Evolutionary conservation across 2,797 vertebrate genomes (phyloP).

Genomic region (Clamator glandarius): DNA sequence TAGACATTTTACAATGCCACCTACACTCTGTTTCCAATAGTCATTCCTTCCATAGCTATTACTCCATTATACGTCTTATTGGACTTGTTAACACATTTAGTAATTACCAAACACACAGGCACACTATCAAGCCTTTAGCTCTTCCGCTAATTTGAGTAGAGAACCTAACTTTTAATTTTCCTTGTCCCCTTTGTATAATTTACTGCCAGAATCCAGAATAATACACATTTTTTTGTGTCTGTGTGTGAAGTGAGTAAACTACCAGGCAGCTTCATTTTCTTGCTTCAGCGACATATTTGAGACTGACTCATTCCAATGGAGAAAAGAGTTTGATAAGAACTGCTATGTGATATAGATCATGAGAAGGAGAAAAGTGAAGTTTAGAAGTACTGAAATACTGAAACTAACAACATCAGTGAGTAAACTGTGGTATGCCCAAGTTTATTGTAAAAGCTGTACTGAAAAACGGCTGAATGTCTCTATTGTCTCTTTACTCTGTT

Average conservation of each 20-base stretch:
- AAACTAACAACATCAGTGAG: neutral
- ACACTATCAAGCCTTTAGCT: neutral
- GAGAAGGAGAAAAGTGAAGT: neutral
- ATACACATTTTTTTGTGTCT: neutral
- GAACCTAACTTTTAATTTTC: neutral
- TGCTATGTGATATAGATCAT: neutral
- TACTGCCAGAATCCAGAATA: neutral
- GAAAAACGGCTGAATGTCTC: neutral
- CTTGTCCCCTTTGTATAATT: neutral
- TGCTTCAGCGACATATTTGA: neutral
- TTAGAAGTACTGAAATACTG: neutral
- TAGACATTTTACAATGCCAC: neutral
- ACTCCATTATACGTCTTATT: neutral
- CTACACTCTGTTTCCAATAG: neutral
- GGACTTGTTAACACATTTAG: neutral
- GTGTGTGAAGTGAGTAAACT: neutral
- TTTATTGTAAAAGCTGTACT: neutral
- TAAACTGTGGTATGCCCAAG: neutral
- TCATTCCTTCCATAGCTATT: neutral
- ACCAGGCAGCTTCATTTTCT: neutral
- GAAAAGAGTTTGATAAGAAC: neutral
- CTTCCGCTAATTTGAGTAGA: neutral
- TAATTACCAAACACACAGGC: neutral
- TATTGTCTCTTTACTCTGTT: neutral
- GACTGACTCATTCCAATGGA: neutral